Evolutionary conservation across 2,797 vertebrate genomes (phyloP).

Genomic region (Ceryle rudis): DNA sequence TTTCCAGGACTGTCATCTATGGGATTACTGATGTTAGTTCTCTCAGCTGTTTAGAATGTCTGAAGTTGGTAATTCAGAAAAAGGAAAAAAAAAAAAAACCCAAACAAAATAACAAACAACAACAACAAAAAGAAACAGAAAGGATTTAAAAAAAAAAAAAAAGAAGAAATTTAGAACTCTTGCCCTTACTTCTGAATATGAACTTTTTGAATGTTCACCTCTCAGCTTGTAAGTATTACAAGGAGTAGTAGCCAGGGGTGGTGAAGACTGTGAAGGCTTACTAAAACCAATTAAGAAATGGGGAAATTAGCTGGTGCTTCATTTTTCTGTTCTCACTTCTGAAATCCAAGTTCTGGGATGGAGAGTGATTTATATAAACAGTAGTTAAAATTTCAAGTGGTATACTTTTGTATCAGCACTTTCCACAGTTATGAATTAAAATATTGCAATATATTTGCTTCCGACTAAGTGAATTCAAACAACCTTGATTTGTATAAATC

Average conservation of each 20-base stretch:
- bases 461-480: neutral
- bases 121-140: neutral
- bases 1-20: neutral
- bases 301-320: neutral
- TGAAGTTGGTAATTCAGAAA: neutral
- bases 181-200: neutral
- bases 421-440: neutral
- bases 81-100: too few relatives aligned
- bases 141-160: neutral
- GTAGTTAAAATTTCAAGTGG: neutral
- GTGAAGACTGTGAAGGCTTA: neutral
- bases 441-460: neutral
- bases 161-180: neutral
- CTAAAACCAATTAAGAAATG: neutral
- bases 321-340: neutral
- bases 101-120: too few relatives aligned
- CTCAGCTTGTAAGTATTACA: neutral
- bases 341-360: neutral
- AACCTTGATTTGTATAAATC: neutral
- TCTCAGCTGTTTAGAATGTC: neutral
- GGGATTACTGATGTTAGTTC: neutral
- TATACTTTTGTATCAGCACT: neutral
- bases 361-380: neutral
- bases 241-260: neutral
- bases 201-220: fast-evolving